phyloP scores from a whole-genome alignment of 2,888 invertebrate genomes.

The Hydropsyche betteni region DNA sequence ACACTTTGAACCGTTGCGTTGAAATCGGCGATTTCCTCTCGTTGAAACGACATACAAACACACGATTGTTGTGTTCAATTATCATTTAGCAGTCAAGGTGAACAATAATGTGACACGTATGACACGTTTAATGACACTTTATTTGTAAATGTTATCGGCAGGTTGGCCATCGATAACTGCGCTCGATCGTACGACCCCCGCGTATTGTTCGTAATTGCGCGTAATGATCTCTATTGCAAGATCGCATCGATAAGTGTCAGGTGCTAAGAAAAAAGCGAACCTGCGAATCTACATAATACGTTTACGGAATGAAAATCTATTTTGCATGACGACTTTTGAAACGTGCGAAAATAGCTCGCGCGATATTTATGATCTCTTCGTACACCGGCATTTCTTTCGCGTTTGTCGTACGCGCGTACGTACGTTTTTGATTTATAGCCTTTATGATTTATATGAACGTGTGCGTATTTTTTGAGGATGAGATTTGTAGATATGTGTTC shows the following conservation, averaged over 20 bases:
- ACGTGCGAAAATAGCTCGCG: slow-evolving; percentile 7
- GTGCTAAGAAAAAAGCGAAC: background rate
- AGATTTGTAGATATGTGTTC: slow-evolving; percentile 5
- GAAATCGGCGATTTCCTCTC: background rate
- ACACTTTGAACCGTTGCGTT: background rate
- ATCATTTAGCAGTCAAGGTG: slow-evolving; percentile 3
- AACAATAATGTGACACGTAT: background rate
- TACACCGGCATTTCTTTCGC: too few relatives aligned
- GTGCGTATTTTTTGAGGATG: slow-evolving; percentile 7
- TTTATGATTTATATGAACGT: slow-evolving; percentile 22
- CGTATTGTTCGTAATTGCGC: background rate
- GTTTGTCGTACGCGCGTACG: slow-evolving; percentile 2
- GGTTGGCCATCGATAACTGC: background rate
- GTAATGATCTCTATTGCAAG: background rate
- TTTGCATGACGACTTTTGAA: slow-evolving; percentile 13
- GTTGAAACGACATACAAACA: background rate
- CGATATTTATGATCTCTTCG: background rate
- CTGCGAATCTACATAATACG: background rate
- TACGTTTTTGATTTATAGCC: slow-evolving; percentile 1
- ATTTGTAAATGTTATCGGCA: slow-evolving; percentile 18
- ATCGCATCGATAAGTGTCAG: background rate
- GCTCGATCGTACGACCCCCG: background rate
- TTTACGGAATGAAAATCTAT: slow-evolving; percentile 3
- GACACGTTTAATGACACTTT: slow-evolving; percentile 1
- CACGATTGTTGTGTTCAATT: background rate